Evolutionary conservation across 2,113 vertebrate genomes (phyloP).

Genomic region (Acrocephalus kingi): DNA sequence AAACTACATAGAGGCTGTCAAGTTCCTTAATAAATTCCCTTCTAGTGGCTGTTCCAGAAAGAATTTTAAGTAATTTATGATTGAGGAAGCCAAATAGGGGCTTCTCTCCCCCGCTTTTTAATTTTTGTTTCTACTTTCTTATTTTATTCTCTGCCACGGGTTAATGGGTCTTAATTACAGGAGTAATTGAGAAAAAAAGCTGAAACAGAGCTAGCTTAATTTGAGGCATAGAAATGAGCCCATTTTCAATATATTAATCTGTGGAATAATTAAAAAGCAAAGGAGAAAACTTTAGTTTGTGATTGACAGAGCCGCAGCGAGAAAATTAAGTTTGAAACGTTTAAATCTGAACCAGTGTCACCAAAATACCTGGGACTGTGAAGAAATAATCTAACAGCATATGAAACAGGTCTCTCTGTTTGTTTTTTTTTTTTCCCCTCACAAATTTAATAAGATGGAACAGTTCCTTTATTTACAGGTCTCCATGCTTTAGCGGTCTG

Average conservation of each 20-base stretch:
- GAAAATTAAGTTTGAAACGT: neutral
- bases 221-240: conserved; percentile 4
- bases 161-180: conserved; percentile 55
- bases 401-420: neutral
- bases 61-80: neutral
- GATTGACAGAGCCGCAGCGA: neutral
- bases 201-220: conserved; percentile 43
- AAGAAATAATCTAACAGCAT: neutral
- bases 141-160: neutral
- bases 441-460: neutral
- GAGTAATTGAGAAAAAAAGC: conserved; percentile 35
- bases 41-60: neutral
- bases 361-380: neutral
- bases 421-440: neutral
- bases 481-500: neutral
- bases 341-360: neutral
- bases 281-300: neutral
- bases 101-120: accelerated
- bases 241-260: conserved; percentile 48
- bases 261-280: conserved; percentile 38
- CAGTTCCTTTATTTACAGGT: conserved; percentile 18
- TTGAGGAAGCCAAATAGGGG: neutral
- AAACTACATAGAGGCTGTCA: neutral
- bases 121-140: neutral
- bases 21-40: neutral